Evolutionary conservation across 2,797 vertebrate genomes (phyloP), one percentile per base, ranked within the genome.

Genomic region (Gallinago stenura): DNA sequence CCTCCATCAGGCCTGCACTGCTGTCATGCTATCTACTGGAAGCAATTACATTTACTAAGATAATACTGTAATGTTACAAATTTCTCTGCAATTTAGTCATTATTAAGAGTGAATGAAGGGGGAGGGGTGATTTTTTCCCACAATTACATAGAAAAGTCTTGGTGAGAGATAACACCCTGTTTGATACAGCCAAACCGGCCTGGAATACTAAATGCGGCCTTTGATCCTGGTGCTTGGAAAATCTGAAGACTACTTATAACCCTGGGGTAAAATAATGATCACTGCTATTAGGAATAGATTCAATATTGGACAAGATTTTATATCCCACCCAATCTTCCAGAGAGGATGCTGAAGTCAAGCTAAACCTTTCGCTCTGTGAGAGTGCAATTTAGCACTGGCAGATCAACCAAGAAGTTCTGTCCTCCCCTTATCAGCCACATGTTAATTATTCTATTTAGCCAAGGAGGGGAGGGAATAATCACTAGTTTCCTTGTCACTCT

Each of bases 21-120:
- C 33, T 83, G 53, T 54, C 53, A 78, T 86, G 90, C 94, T 93
- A 95, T 58, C 94, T 97, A 21, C 86, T 92, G 95, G 94, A 86
- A 79, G 30, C 66, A 90, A 28, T 30, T 22, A 25, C 6, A 5
- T 54, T 31, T 56, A 30, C 57, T 48, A 51, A 35, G 61, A 13
- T 20, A 56, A 76, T 58, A n/a, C 28, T n/a, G 25, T 26, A 66
- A 51, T 35, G 68, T 54, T 14, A 62, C 45, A 16, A 6, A 60
- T 66, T 75, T 54, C 64, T 68, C 39, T 53, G 61, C 87, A 75
- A 64, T 31, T 80, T 33, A 46, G 46, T 71, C 43, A 70, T 28
- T 28, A 70, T 58, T 41, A 83, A 37, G 84, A 83, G 39, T 25
- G 82, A 73, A 61, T 7, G 37, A 6, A 9, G 0, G 7, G 9